Conservation (phyloP, 2,888 invertebrate genomes). For the Clanis bilineata region DNA sequence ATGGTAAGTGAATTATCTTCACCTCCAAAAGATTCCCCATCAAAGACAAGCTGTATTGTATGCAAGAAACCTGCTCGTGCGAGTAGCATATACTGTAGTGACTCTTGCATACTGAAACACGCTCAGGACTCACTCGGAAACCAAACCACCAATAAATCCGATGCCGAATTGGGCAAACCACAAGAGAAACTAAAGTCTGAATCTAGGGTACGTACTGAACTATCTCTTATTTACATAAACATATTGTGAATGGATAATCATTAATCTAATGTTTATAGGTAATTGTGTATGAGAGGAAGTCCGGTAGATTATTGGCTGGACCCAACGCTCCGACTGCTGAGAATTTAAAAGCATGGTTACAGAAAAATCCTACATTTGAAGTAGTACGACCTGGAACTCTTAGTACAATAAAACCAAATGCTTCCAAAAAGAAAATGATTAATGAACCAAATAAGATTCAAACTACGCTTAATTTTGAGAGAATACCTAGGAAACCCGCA, state of each 20-base stretch:
- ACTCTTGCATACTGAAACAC: slow-evolving; percentile 92
- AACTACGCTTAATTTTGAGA: slow-evolving; percentile 75
- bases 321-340: slow-evolving; percentile 91
- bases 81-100: slow-evolving; percentile 95
- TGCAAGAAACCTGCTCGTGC: slow-evolving; percentile 89
- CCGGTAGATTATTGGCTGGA: slow-evolving; percentile 88
- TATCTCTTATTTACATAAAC: background rate
- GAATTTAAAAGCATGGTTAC: slow-evolving; percentile 91
- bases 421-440: slow-evolving; percentile 52
- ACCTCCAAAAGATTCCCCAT: slow-evolving; percentile 39
- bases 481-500: slow-evolving; percentile 56
- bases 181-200: slow-evolving; percentile 62
- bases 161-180: slow-evolving; percentile 47
- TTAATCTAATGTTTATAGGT: slow-evolving; percentile 65
- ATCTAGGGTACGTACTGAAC: slow-evolving; percentile 58
- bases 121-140: slow-evolving; percentile 85
- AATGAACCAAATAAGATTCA: slow-evolving; percentile 64
- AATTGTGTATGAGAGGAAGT: slow-evolving; percentile 91
- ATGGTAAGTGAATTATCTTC: slow-evolving; percentile 28
- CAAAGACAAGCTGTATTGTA: slow-evolving; percentile 85
- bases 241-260: background rate
- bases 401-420: slow-evolving; percentile 68
- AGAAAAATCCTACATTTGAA: slow-evolving; percentile 93
- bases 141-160: slow-evolving; percentile 48
- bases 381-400: slow-evolving; percentile 86